phyloP scores from a whole-genome alignment of 2,113 vertebrate genomes.

The Trachemys scripta region DNA sequence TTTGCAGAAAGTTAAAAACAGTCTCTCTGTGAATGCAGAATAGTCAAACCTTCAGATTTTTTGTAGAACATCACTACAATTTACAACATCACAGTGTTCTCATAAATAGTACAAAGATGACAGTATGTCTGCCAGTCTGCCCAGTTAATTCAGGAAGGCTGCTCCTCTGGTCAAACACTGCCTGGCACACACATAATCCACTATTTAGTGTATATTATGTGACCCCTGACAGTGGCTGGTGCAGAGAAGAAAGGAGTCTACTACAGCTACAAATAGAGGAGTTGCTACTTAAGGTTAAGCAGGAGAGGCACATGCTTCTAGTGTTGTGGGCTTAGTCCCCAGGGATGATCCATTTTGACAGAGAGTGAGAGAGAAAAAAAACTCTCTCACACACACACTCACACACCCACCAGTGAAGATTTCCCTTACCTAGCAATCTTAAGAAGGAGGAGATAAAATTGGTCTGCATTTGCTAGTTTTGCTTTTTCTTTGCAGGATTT shows the following conservation, averaged over 20 bases:
- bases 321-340: not conserved
- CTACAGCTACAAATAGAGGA: not conserved
- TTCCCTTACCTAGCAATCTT: constrained; percentile 84
- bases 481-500: constrained; percentile 85
- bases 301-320: not conserved
- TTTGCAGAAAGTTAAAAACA: not conserved
- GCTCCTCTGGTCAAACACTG: not conserved
- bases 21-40: not conserved
- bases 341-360: not conserved
- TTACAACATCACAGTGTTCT: not conserved
- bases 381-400: not conserved
- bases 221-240: not conserved
- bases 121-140: not conserved
- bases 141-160: not conserved
- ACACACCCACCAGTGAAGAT: not conserved
- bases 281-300: not conserved
- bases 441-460: constrained; percentile 89
- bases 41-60: not conserved
- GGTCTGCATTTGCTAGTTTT: constrained; percentile 87
- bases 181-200: not conserved
- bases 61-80: not conserved
- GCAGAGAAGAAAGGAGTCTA: not conserved
- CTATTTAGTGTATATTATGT: not conserved
- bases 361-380: too few relatives aligned
- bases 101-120: constrained; percentile 1